Evolutionary conservation across 2,113 vertebrate species (phyloP), one percentile per base, ranked within the genome.

Genomic region (Neoarius graeffei): DNA sequence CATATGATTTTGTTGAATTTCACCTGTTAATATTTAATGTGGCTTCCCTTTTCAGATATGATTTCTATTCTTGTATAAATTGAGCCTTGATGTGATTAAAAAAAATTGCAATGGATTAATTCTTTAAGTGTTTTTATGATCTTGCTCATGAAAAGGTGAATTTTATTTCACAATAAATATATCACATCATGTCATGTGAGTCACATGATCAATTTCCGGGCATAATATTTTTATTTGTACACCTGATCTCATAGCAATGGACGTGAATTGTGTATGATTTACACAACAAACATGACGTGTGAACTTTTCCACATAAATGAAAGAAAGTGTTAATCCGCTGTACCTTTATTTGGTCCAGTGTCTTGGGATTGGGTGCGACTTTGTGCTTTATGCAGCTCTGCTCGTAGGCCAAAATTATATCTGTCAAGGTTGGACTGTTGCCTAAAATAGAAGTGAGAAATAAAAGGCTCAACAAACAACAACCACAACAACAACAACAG

Each of bases 311-410:
- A 62, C 5, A 17, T 35, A 1, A 81, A 4, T 23, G 5, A 69
- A 83, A 79, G 35, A 83, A 30, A 50, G 42, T 57, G 11, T 66
- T 27, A 25, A 19, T 23, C 15, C 17, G 86, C 54, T 23, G 23
- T 91, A 95, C 95, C 95, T 96, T 92, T 30, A 96, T 93, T 87
- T 96, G 95, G 81, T 94, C 92, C 91, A 95, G 89, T 64, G 94
- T 79, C 73, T 83, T 91, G 1, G 67, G 84, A 80, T 88, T 91
- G 88, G 95, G 95, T 74, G 94, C 91, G 87, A 96, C 94, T 66
- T 92, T 90, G 85, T 95, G 92, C 89, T 93, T 94, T 85, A 88
- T 89, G 91, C 95, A 96, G 91, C 92, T 95, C 91, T 93, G 92
- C 88, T 93, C 91, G 89, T 96, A 96, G 74, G 94, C 94, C 90